Base-by-base conservation (phyloP, 2,797 vertebrate genomes). In the Pangasius djambal region DNA sequence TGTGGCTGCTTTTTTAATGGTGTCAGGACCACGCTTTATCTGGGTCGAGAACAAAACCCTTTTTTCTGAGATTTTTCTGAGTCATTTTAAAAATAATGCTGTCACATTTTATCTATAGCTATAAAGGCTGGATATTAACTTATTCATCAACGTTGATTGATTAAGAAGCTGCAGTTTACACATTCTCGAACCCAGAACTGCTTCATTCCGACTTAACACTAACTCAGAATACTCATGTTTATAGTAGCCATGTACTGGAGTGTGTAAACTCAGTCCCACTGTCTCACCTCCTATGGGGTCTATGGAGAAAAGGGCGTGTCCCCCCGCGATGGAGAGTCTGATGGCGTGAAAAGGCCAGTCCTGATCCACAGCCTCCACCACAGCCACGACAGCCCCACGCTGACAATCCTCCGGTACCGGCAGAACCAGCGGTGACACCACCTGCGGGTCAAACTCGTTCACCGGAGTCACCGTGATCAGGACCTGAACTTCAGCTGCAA, bases 271-370 rank as follows among this genome's bases (percentile, higher is more conserved):
- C 3, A 31, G n/a, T 75, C 55, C 55, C 28, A 72, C 50, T 22
- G 65, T 70, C 89, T 91, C 79, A 89, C 91, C 89, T 70, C 77
- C 63, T 70, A 15, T 67, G 65, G 65, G n/a, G n/a, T 31, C 63
- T 65, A 69, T 34, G n/a, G 65, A 69, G 65, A 69, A 69, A 90
- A 90, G 87, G 82, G 65, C 28, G 31, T 84, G 25, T 83, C 57
- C 86, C 74, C 63, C n/a, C 16, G 70, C 59, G 63, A 91, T 85
- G 48, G 86, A 90, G 72, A 88, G 89, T 28, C 82, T 55, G 79
- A 90, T 70, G 28, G 89, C 59, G 31, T 87, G 74, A 34, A 87
- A 91, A 81, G 89, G 78, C 90, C 89, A 89, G 89, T 91, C 88
- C 20, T 4, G 5, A 57, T 91, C 89, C 10, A 31, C 50, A 37